Evolutionary conservation across 2,888 invertebrate genomes (phyloP), one percentile per base, ranked within the genome.

Genomic region (Prosapia bicincta): DNA sequence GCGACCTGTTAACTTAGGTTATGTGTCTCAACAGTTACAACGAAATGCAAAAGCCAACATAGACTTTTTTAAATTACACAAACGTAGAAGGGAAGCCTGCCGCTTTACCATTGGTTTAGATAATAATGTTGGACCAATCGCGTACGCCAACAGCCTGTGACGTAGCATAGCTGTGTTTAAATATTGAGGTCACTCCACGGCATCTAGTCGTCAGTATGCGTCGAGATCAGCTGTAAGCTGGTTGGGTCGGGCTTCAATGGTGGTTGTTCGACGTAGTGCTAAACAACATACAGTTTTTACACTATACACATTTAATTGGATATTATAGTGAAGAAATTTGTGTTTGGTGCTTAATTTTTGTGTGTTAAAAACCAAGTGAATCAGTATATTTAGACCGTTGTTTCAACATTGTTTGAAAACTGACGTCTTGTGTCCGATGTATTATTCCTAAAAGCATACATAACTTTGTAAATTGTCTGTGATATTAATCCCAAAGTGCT

Each of bases 241-340:
- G 74, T 76, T 24, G 25, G 26, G 26, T 66, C 69, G 69, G 69
- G 70, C 26, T 77, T 78, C 77, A 79, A 80, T 80, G 80, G 79
- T 80, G 75, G 79, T 80, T 77, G 76, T 79, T 76, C 78, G 80
- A 77, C 79, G 80, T 74, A 79, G 78, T 75, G 79, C 78, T 69
- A 79, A 79, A 72, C 77, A 79, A 74, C 80, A 80, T 78, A 80
- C 79, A 74, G 77, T 80, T 78, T 80, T 80, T 78, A 79, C 79
- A 77, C 80, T 80, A 78, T 80, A 80, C 80, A 79, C 79, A 74
- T 79, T 75, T 78, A 79, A 79, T 76, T 80, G 80, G 80, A 80
- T 80, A 80, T 80, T 80, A 77, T 78, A 72, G 78, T 78, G 78
- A 67, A 71, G 69, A 30, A 26, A 66, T 15, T 71, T 67, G 71